Conservation (phyloP, 2,113 vertebrate genomes). For the Aspidoscelis tigris region DNA sequence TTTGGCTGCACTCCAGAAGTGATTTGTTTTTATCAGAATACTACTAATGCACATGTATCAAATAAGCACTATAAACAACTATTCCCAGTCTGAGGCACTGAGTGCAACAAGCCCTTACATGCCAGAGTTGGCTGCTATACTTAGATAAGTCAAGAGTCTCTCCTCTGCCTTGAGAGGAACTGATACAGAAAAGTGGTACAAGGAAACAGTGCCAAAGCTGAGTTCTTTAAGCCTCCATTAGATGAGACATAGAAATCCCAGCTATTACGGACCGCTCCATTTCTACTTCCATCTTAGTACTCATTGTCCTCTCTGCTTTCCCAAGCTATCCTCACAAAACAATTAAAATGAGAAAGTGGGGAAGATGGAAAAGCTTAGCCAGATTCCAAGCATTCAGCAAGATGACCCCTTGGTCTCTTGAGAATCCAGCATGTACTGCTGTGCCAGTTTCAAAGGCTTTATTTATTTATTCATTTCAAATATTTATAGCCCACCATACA, state of each 20-base stretch:
- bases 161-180: slow-evolving; percentile 42
- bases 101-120: slow-evolving; percentile 44
- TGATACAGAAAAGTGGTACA: not conserved
- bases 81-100: not conserved
- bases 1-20: not conserved
- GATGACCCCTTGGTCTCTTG: not conserved
- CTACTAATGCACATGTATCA: not conserved
- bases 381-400: not conserved
- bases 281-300: not conserved
- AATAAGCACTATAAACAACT: not conserved
- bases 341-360: not conserved
- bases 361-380: not conserved
- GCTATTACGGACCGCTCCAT: not conserved
- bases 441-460: too few species aligned
- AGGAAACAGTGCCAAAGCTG: not conserved
- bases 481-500: too few species aligned
- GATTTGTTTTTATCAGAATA: not conserved
- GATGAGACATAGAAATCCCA: not conserved
- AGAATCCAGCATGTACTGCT: not conserved
- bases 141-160: slow-evolving; percentile 50
- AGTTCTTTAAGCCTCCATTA: not conserved
- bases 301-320: not conserved
- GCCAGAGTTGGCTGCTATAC: slow-evolving; percentile 39
- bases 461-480: too few species aligned
- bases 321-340: not conserved